Base-by-base conservation (phyloP, 2,888 invertebrate species). In the Cosmia pyralina region DNA sequence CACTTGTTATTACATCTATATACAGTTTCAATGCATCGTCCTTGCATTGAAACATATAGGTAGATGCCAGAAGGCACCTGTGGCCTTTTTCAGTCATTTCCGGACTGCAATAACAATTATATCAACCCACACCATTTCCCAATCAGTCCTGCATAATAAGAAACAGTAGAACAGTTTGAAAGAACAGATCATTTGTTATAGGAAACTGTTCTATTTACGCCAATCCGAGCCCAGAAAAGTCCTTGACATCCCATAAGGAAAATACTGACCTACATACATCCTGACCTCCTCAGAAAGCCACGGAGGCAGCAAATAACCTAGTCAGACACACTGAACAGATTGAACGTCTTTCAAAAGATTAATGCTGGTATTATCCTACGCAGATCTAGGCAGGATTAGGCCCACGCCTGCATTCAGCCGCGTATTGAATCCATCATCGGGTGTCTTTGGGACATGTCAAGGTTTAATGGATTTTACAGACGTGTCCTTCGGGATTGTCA, bases 381-480 rank as follows among this genome's bases (percentile, higher is more conserved):
- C 88, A 85, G 86, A 87, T 89, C 85, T 89, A 88, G 88, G 70
- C 85, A 82, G 87, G 86, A 87, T 86, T 79, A 84, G 68, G 72
- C 90, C 90, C 88, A 90, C 90, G 80, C 77, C 55, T 66, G 73
- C 76, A 77, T 75, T 70, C 70, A 59, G 17, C 7, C 60, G 62
- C 15, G 55, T 11, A 50, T 75, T 60, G 63, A 73, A 81, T 81
- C 73, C 38, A 78, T 81, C 84, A 77, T 76, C 76, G 59, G 57
- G 52, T 75, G 69, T 80, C 82, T 75, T 79, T 57, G n/a, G 66
- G 68, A 75, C 68, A 13, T 67, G 48, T 79, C 76, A 74, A 86
- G 79, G 84, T 81, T 69, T 70, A 22, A 66, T 75, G 28, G 38
- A 75, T 68, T 75, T 50, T 68, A 57, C 38, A 17, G 50, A 11